Base-by-base conservation (phyloP, 2,888 invertebrate species). In the Morpho achilles region DNA sequence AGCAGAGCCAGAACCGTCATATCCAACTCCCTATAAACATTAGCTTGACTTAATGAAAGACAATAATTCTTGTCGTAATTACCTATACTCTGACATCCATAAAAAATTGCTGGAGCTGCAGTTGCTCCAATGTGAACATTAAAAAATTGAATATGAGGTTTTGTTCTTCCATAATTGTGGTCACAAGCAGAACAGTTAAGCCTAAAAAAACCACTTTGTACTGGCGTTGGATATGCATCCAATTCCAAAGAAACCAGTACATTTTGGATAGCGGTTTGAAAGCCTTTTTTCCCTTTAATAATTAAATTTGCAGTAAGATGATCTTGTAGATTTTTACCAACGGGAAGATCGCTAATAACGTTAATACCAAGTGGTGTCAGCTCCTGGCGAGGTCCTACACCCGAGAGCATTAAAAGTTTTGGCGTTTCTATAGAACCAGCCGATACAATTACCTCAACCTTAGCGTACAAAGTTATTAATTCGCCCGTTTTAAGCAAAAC, bases 241-340 rank as follows among this genome's bases (percentile, higher is more conserved):
- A 77, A 56, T 62, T 75, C 74, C 8, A 64, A 61, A 5, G 68
- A 8, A 0, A 64, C 51, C 1, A 70, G 48, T 16, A 76, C 43
- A 63, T 71, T 71, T 52, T 73, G 70, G 16, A 72, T 47, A 7
- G 67, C 65, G 41, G 69, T 71, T 50, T 69, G 60, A 9, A 74
- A 61, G 7, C 86, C 86, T 45, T 51, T 50, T 67, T 77, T 69
- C 3, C 84, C 87, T 49, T 73, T 71, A 58, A 80, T 74, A 4
- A 76, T 51, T n/a, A 87, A 47, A 1, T 76, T 74, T 0, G 75
- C 62, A 2, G 68, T 56, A 16, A 73, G 70, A 64, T 88, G 87
- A 61, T 88, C 87, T 16, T 85, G 85, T 55, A 88, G 70, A 67
- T 86, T 82, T 67, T 75, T 74, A 0, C 87, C 87, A 2, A 88